phyloP scores from a whole-genome alignment of 30 jellyfish, hydroid and myxozoan genomes.

The Hydractinia echinata region DNA sequence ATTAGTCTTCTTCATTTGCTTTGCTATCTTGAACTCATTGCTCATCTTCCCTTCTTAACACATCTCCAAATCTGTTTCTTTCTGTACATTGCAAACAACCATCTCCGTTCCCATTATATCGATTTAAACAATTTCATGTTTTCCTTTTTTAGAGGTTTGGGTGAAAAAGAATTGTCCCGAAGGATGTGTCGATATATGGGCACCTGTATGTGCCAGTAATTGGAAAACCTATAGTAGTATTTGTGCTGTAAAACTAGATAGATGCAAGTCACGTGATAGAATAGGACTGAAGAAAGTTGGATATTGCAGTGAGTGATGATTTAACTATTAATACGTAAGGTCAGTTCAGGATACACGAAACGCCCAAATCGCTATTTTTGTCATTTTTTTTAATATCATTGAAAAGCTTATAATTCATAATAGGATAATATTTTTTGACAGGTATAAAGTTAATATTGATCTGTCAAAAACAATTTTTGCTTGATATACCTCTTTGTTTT shows the following conservation, averaged over 20 bases:
- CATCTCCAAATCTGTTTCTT: background rate
- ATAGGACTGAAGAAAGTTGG: conserved; percentile 49
- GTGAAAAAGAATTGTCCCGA: conserved; percentile 57
- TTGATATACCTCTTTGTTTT: no score
- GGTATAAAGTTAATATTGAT: no score
- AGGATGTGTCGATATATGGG: conserved; percentile 63
- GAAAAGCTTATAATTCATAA: no score
- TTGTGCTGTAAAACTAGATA: conserved; percentile 55
- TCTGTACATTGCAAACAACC: background rate
- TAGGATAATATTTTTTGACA: no score
- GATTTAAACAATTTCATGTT: background rate
- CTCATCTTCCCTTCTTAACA: no score
- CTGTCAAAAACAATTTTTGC: no score
- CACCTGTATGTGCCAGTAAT: conserved; percentile 79
- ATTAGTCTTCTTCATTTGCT: no score
- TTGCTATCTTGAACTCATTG: no score
- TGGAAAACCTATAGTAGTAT: conserved; percentile 63
- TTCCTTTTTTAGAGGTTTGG: conserved; percentile 17
- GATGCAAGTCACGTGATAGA: conserved; percentile 36
- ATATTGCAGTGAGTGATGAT: conserved; percentile 51
- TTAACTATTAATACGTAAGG: background rate
- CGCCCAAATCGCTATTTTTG: background rate
- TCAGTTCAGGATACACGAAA: background rate
- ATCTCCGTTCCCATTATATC: background rate
- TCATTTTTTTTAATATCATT: background rate